Conservation (phyloP, 2,113 vertebrate species). For the Dolichallabes microphthalmus region DNA sequence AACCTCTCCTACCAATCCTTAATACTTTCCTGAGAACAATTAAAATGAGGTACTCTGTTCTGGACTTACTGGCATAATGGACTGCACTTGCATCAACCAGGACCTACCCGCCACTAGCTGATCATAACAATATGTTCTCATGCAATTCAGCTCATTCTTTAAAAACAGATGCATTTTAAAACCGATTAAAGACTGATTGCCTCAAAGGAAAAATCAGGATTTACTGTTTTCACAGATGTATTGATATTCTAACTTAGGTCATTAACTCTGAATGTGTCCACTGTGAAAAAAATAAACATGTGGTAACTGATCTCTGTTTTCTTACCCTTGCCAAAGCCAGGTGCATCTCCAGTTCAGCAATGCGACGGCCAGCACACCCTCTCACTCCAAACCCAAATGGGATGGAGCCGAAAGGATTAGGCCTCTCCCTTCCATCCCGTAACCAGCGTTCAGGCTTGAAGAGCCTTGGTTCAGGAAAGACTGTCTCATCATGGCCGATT, state of each 20-base stretch:
- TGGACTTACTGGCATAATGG: background rate
- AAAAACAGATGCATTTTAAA: background rate
- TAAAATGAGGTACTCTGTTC: background rate
- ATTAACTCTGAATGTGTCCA: background rate
- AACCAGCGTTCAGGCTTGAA: slow-evolving; percentile 77
- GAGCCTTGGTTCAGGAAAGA: slow-evolving; percentile 64
- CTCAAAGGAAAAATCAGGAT: background rate
- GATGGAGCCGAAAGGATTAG: slow-evolving; percentile 71
- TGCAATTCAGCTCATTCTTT: background rate
- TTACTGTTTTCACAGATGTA: background rate
- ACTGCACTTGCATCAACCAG: background rate
- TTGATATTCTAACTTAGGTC: background rate
- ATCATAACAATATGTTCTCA: background rate
- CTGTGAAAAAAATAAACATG: background rate
- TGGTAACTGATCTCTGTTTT: background rate
- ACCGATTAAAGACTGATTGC: background rate
- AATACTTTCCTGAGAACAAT: background rate
- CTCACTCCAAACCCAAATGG: slow-evolving; percentile 78
- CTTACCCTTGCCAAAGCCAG: slow-evolving; percentile 68
- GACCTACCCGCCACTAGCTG: no score
- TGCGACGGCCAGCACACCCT: slow-evolving; percentile 72
- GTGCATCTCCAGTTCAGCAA: slow-evolving; percentile 79
- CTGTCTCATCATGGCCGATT: slow-evolving; percentile 69
- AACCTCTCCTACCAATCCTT: background rate
- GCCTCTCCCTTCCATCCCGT: slow-evolving; percentile 58